phyloP scores from a whole-genome alignment of 1,140 invertebrate genomes.

The Eciton burchellii region DNA sequence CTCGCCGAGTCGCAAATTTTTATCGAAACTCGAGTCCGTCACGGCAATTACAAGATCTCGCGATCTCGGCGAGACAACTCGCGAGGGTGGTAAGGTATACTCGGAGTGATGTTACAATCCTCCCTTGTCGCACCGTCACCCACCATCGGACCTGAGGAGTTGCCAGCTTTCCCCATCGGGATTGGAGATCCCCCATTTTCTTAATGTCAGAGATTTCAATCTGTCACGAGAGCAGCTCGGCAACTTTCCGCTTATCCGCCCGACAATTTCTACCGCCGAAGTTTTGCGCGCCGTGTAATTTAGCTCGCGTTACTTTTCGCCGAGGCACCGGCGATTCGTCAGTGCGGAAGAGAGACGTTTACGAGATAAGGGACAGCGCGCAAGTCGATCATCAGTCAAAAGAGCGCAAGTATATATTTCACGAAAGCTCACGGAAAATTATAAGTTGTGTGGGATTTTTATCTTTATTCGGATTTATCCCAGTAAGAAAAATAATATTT shows the following conservation, averaged over 20 bases:
- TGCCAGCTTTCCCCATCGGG: slow-evolving; percentile 56
- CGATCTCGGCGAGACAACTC: slow-evolving; percentile 45
- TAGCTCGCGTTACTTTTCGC: slow-evolving; percentile 48
- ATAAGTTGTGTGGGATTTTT: not conserved
- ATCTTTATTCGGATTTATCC: not conserved
- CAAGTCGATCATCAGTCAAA: slow-evolving; percentile 17
- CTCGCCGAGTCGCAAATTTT: not conserved
- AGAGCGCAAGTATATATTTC: not conserved
- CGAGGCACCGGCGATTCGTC: slow-evolving; percentile 30
- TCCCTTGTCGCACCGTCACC: slow-evolving; percentile 49
- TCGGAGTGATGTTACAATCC: slow-evolving; percentile 53
- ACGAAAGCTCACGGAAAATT: slow-evolving; percentile 15
- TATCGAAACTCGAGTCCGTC: slow-evolving; percentile 32
- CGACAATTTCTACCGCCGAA: slow-evolving; percentile 48
- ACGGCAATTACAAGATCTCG: slow-evolving; percentile 21
- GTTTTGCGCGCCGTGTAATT: slow-evolving; percentile 48
- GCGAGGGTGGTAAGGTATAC: slow-evolving; percentile 28
- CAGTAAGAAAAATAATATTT: not conserved
- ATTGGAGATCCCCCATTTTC: slow-evolving; percentile 71
- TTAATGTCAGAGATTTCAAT: slow-evolving; percentile 75
- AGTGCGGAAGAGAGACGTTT: not conserved
- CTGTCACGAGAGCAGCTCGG: slow-evolving; percentile 60
- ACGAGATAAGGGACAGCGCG: slow-evolving; percentile 12
- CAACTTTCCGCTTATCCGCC: slow-evolving; percentile 62
- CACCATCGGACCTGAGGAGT: slow-evolving; percentile 64